Evolutionary conservation across 2,113 vertebrate genomes (phyloP), one percentile per base, ranked within the genome.

Genomic region (Procapra przewalskii): DNA sequence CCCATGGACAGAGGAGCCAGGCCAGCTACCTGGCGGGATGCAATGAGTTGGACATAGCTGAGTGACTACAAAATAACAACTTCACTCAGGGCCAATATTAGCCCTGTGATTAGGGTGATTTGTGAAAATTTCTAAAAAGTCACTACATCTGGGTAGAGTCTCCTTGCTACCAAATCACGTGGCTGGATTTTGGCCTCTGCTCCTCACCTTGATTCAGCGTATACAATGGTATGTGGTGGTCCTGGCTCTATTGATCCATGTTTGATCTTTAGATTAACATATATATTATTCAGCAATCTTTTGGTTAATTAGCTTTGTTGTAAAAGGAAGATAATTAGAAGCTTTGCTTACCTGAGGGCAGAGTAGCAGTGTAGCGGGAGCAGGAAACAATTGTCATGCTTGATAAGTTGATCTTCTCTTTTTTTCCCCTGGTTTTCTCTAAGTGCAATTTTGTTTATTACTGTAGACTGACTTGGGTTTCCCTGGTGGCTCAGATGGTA

Each of bases 301-400:
- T 85, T n/a, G 25, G 27, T 45, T 85, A 81, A 62, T 43, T 80
- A 40, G 15, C 17, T 67, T 71, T 90, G 67, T 13, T 1, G 1
- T 60, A 87, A 93, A 79, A 19, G 2, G 13, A 79, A 17, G 10
- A 21, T 52, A 77, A 57, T 77, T 84, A 90, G 50, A 79, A 95
- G 64, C 3, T 11, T 81, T 80, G 60, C 9, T 84, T 90, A 57
- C 55, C 40, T 17, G 29, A 88, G 11, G 23, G 5, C 9, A 29
- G 50, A 8, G 3, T 17, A 62, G 10, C 2, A 1, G 12, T 19
- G 5, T 10, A 52, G 23, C 0, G 10, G 29, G 43, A 29, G 27
- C 21, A 84, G 88, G 54, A 75, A 71, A 60, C 0, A 29, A 8
- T 7, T 75, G 36, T 29, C 4, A 36, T 79, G 17, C 50, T 7